Evolutionary conservation across 2,888 invertebrate species (phyloP), one percentile per base, ranked within the genome.

Genomic region (Aleiodes testaceus): DNA sequence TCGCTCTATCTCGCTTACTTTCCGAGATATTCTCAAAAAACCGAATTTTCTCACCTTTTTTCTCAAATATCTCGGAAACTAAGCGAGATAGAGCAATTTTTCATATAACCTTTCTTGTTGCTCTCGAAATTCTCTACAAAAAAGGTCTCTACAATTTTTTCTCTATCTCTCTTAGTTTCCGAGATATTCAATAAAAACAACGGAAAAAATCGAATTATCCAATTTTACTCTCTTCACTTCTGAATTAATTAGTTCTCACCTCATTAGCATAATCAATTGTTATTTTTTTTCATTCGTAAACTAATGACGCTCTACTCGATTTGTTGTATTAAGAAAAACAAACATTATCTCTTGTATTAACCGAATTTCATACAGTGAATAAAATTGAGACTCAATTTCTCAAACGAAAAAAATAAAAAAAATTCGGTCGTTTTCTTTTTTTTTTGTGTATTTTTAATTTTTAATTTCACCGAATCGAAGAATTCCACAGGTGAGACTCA

Each of bases 311-410:
- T 73, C 69, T 71, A 73, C 70, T 72, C 68, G 63, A 71, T 67
- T 74, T 61, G 69, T 66, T 53, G 30, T 14, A 59, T 64, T 70
- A 70, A 69, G 42, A 59, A 50, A 47, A 61, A 42, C 18, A 47
- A 65, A 42, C 20, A 22, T 61, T 22, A 77, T 68, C 68, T 84
- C 81, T 82, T 85, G 86, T 85, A 84, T 67, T 84, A 85, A 85
- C 79, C 81, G 59, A 80, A 80, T 78, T 83, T 81, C 81, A 78
- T 79, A 82, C 80, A 82, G 82, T 79, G 81, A 86, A 86, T 86
- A 86, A 86, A 86, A 82, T 82, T 83, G 82, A 82, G 81, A 83
- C 85, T 79, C 84, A 84, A 83, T 86, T 85, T 85, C 80, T 84
- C 79, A 79, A n/a, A 84, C 77, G 36, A 59, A 59, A 59, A 36